Percentiles rank a stretch among this genome's conserved stretches.
phyloP scores from a whole-genome alignment of 2,797 vertebrate genomes.

The Stomatorhinus walkeri region DNA sequence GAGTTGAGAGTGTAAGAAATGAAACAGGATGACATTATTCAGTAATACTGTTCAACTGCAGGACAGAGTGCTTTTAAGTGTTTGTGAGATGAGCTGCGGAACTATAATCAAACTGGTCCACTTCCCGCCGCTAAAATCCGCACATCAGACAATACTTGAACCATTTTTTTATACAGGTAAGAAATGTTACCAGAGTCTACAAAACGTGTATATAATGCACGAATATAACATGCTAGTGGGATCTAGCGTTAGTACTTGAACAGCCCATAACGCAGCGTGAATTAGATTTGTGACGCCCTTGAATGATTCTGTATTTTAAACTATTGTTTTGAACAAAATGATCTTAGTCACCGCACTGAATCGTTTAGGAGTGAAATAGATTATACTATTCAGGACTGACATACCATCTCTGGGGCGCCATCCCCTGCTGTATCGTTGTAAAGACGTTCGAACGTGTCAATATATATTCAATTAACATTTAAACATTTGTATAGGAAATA shows the following conservation, averaged over 20 bases:
- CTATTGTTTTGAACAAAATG: background rate
- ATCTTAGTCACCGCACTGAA: background rate
- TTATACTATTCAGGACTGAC: background rate
- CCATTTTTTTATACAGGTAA: background rate
- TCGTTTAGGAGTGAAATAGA: background rate
- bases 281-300: background rate
- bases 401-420: background rate
- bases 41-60: background rate
- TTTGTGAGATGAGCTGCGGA: background rate
- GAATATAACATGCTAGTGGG: background rate
- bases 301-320: background rate
- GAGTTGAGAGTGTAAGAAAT: background rate
- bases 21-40: background rate
- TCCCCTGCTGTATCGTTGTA: background rate
- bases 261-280: background rate
- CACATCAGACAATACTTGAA: background rate
- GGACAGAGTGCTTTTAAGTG: background rate
- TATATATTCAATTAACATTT: background rate
- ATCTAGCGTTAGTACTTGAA: background rate
- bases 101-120: background rate
- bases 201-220: background rate
- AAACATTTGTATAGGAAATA: background rate
- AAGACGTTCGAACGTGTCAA: background rate
- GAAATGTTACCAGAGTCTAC: background rate
- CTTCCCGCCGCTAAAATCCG: background rate